A percentile compares a stretch with the other conserved stretches of the same genome.
phyloP scores from a whole-genome alignment of 2,113 vertebrate species.

The Dipodomys spectabilis region DNA sequence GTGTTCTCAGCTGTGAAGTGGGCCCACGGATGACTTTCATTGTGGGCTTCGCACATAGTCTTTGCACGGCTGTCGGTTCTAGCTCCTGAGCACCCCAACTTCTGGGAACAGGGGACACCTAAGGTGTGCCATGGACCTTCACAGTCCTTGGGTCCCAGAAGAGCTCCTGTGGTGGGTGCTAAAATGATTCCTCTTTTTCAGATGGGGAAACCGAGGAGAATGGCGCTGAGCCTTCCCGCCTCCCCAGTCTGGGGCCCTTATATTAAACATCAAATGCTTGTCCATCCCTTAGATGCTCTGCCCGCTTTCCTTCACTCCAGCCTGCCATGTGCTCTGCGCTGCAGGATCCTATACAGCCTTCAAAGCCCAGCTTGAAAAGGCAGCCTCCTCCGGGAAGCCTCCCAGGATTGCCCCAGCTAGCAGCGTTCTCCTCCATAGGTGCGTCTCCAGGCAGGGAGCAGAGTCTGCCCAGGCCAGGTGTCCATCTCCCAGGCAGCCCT shows the following conservation, averaged over 20 bases:
- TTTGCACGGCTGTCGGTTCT: neutral
- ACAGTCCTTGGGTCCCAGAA: too few species aligned
- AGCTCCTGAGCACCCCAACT: neutral
- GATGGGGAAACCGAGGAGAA: neutral
- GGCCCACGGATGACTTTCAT: neutral
- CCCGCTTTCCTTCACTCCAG: neutral
- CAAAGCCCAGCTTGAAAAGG: neutral
- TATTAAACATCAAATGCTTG: neutral
- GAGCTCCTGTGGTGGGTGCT: too few species aligned
- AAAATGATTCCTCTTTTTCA: neutral
- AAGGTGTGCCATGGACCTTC: neutral
- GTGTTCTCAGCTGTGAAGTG: neutral
- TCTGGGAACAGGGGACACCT: neutral
- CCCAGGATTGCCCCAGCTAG: neutral
- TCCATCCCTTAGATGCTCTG: too few species aligned
- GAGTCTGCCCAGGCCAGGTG: neutral
- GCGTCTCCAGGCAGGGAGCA: neutral
- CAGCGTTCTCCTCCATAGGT: fast-evolving
- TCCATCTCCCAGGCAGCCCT: neutral
- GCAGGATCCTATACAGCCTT: neutral
- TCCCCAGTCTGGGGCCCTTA: neutral
- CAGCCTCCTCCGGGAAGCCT: slow-evolving; percentile 8
- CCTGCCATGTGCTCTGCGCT: neutral
- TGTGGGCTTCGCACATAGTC: fast-evolving
- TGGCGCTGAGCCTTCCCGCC: neutral